Evolutionary conservation across 2,797 vertebrate genomes (phyloP).

Genomic region (Eulemur coronatus): DNA sequence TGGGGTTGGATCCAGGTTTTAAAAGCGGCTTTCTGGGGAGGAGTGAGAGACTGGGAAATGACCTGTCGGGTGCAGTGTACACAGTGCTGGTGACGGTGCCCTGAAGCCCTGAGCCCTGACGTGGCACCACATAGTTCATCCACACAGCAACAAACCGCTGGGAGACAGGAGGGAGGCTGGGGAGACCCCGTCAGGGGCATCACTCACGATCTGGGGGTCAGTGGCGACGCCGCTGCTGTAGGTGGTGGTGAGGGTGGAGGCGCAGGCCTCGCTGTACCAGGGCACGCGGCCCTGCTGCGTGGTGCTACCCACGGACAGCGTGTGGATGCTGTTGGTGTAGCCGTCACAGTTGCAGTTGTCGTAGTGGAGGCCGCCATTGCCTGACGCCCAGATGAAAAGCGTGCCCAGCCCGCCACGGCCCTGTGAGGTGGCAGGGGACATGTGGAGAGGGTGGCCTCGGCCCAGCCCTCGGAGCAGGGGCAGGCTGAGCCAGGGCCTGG

Average conservation of each 20-base stretch:
- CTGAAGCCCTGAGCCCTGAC: background rate
- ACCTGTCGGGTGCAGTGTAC: too few species aligned
- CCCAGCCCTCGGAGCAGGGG: background rate
- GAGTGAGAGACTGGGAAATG: background rate
- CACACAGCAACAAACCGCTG: too few species aligned
- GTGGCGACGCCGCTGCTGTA: conserved; percentile 90
- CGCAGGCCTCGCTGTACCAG: conserved; percentile 91
- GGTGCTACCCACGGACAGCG: conserved; percentile 91
- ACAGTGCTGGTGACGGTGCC: background rate
- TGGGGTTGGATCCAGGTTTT: background rate
- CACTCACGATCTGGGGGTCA: conserved; percentile 84
- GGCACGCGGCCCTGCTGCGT: conserved; percentile 88
- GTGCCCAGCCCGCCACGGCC: conserved; percentile 93
- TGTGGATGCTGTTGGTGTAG: conserved; percentile 94
- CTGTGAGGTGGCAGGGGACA: conserved; percentile 72
- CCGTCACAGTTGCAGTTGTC: conserved; percentile 95
- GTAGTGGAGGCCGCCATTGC: conserved; percentile 90
- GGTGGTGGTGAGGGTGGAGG: conserved; percentile 92
- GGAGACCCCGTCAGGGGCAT: fast-evolving
- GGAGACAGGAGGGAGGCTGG: fast-evolving
- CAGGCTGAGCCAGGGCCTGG: too few species aligned
- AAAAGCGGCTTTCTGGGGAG: background rate
- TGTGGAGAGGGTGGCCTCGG: background rate
- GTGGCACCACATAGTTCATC: too few species aligned
- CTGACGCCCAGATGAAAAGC: conserved; percentile 93